phyloP scores from a whole-genome alignment of 2,888 invertebrate genomes.

The Tetragonula carbonaria region DNA sequence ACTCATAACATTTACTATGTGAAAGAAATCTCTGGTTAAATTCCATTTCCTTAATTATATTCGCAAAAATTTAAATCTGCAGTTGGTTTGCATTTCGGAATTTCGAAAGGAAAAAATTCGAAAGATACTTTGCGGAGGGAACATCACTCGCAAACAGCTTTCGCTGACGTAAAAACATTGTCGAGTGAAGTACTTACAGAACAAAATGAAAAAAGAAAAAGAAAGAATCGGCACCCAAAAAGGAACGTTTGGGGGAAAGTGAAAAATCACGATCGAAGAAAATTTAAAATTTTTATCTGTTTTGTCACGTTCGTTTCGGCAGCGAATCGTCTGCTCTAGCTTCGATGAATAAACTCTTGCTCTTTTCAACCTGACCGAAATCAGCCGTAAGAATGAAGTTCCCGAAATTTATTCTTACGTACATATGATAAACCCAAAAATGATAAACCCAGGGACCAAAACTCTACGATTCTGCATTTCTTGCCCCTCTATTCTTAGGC shows the following conservation, averaged over 20 bases:
- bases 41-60: background rate
- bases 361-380: background rate
- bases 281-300: constrained; percentile 23
- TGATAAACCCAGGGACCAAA: constrained; percentile 36
- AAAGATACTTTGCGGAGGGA: background rate
- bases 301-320: background rate
- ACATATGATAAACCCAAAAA: background rate
- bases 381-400: background rate
- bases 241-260: background rate
- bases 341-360: constrained; percentile 34
- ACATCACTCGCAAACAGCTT: background rate
- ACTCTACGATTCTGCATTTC: constrained; percentile 52
- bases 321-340: constrained; percentile 6
- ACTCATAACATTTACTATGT: background rate
- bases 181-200: background rate
- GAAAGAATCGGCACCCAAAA: too few relatives aligned
- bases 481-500: constrained; percentile 53
- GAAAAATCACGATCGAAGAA: background rate
- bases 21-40: background rate
- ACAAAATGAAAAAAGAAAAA: background rate
- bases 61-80: background rate
- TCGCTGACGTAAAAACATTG: background rate
- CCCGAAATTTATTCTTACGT: background rate
- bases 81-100: background rate
- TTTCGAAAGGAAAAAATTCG: background rate